Conservation (phyloP, 1,140 invertebrate species). For the Pentalonia nigronervosa region DNA sequence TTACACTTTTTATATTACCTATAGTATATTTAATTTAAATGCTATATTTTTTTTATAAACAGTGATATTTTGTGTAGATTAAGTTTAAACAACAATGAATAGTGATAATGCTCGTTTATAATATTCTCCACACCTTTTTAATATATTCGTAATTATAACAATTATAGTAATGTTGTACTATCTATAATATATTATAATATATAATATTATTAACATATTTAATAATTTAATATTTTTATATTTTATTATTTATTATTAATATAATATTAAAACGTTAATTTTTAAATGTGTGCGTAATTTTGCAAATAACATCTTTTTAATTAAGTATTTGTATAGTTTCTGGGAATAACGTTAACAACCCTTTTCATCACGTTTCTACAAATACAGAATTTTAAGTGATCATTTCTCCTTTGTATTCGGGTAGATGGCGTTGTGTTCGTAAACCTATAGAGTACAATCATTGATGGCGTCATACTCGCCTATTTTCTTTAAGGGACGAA, state of each 20-base stretch:
- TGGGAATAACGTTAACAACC: background rate
- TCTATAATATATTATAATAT: background rate
- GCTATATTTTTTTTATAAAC: background rate
- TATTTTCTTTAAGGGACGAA: background rate
- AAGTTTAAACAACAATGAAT: background rate
- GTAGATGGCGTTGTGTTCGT: background rate
- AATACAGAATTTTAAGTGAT: background rate
- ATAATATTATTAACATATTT: background rate
- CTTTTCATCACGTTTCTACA: background rate
- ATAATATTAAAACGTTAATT: background rate
- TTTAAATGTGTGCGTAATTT: background rate
- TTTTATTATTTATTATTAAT: background rate
- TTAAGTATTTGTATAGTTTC: background rate
- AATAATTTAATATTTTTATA: background rate
- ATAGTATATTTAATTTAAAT: background rate
- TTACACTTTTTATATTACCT: background rate
- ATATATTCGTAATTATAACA: background rate
- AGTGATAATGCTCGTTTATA: background rate
- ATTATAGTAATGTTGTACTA: background rate
- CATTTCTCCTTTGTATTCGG: fast-evolving
- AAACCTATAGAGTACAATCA: background rate
- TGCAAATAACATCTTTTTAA: background rate
- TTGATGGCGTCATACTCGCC: background rate
- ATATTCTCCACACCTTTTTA: background rate
- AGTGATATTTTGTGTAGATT: background rate